Evolutionary conservation across 1,140 invertebrate genomes (phyloP).

Genomic region (Drosophila yakuba): DNA sequence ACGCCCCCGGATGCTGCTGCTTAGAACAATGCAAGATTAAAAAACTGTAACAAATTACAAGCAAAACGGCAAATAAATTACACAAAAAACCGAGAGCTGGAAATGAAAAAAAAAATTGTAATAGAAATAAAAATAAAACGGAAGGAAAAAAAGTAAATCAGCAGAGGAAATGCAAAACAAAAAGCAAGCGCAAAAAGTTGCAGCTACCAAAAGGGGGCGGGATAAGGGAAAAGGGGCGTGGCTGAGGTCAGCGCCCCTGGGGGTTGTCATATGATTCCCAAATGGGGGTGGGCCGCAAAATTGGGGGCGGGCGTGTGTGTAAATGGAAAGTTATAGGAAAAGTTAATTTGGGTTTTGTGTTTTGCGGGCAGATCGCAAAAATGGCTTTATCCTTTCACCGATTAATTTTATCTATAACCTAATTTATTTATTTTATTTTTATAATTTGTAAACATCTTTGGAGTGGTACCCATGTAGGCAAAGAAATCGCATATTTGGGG

Average conservation of each 20-base stretch:
- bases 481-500: no score
- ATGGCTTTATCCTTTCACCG: no score
- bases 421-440: no score
- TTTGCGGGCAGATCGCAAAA: no score
- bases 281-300: background rate
- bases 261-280: slow-evolving; percentile 4
- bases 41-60: slow-evolving; percentile 82
- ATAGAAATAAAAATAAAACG: slow-evolving; percentile 22
- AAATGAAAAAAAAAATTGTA: slow-evolving; percentile 18
- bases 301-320: slow-evolving; percentile 12
- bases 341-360: slow-evolving; percentile 34
- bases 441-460: no score
- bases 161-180: slow-evolving; percentile 21
- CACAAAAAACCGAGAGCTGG: slow-evolving; percentile 58
- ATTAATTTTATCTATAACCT: background rate
- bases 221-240: background rate
- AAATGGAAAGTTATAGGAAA: slow-evolving; percentile 27
- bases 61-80: slow-evolving; percentile 82
- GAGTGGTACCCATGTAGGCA: no score
- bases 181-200: slow-evolving; percentile 44
- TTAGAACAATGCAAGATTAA: slow-evolving; percentile 81
- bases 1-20: slow-evolving; percentile 39
- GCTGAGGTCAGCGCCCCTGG: slow-evolving; percentile 39
- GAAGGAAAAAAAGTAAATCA: slow-evolving; percentile 30
- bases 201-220: slow-evolving; percentile 11